Evolutionary conservation across 2,888 invertebrate species (phyloP).

Genomic region (Cataglyphis cursor): DNA sequence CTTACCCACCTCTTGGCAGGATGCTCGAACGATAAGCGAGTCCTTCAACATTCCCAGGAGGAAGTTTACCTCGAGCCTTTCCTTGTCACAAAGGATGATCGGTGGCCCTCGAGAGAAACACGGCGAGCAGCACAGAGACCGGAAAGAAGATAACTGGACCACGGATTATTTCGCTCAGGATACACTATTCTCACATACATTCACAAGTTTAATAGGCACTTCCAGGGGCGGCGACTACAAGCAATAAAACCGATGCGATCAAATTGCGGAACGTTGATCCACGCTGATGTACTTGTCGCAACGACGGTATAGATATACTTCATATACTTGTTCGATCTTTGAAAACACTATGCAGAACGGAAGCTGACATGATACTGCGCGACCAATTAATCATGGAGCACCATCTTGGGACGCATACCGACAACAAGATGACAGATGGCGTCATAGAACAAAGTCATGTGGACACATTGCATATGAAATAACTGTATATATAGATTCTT

Average conservation of each 20-base stretch:
- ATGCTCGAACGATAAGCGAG: slow-evolving; percentile 89
- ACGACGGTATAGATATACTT: slow-evolving; percentile 35
- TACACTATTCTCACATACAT: slow-evolving; percentile 29
- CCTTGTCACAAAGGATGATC: slow-evolving; percentile 40
- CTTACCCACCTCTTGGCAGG: slow-evolving; percentile 94
- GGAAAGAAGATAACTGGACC: background rate
- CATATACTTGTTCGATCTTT: slow-evolving; percentile 60
- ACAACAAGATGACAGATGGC: background rate
- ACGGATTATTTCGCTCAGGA: background rate
- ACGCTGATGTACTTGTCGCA: background rate
- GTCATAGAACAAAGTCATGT: too few species aligned
- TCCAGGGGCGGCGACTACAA: background rate
- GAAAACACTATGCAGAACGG: slow-evolving; percentile 72
- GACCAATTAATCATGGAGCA: slow-evolving; percentile 63
- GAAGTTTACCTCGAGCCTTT: slow-evolving; percentile 67
- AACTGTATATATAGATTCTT: too few species aligned
- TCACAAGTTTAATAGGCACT: slow-evolving; percentile 3
- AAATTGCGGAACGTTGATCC: slow-evolving; percentile 41
- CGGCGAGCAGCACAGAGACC: background rate
- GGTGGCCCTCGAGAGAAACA: background rate
- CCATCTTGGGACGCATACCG: slow-evolving; percentile 63
- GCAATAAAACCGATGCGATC: slow-evolving; percentile 19
- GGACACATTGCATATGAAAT: too few species aligned
- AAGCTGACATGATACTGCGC: slow-evolving; percentile 76
- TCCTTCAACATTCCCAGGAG: slow-evolving; percentile 88